These are phyloP conservation scores for Toxonevra muliebris DNA, from an alignment of 2,888 invertebrate genomes.

Conservation along the genomic window DNA sequence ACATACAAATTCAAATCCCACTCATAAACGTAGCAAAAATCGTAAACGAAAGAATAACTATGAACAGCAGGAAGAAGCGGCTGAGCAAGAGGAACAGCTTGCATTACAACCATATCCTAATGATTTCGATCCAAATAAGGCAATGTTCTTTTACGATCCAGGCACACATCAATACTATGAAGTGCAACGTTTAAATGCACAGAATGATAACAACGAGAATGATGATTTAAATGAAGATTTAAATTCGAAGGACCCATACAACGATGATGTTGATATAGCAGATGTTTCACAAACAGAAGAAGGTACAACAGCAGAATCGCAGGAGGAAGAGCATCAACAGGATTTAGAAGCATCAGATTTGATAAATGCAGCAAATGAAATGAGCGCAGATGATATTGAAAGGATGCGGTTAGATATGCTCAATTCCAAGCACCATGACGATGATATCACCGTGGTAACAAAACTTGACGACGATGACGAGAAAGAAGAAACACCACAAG, in stretches of 20 bases:
- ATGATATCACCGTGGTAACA: background rate
- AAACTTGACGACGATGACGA: background rate
- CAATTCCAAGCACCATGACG: no score
- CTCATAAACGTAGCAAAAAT: slow-evolving; percentile 5
- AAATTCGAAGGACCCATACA: background rate
- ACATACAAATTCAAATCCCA: slow-evolving; percentile 23
- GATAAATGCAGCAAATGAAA: no score
- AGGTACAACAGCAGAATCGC: slow-evolving; percentile 28
- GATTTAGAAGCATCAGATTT: no score
- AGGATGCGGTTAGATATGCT: no score
- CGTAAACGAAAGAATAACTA: background rate
- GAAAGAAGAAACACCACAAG: no score
- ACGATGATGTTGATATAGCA: slow-evolving; percentile 26
- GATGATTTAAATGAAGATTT: slow-evolving; percentile 5
- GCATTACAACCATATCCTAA: background rate
- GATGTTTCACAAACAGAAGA: slow-evolving; percentile 9
- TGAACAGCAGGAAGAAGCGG: background rate
- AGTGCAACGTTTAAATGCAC: slow-evolving; percentile 20
- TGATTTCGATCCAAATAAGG: slow-evolving; percentile 19
- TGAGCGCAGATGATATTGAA: no score
- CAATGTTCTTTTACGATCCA: slow-evolving; percentile 41
- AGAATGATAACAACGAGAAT: slow-evolving; percentile 15
- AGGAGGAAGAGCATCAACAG: background rate
- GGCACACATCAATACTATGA: slow-evolving; percentile 36
- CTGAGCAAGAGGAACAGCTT: background rate